Evolutionary conservation across 2,113 vertebrate species (phyloP).

Genomic region (Ondatra zibethicus): DNA sequence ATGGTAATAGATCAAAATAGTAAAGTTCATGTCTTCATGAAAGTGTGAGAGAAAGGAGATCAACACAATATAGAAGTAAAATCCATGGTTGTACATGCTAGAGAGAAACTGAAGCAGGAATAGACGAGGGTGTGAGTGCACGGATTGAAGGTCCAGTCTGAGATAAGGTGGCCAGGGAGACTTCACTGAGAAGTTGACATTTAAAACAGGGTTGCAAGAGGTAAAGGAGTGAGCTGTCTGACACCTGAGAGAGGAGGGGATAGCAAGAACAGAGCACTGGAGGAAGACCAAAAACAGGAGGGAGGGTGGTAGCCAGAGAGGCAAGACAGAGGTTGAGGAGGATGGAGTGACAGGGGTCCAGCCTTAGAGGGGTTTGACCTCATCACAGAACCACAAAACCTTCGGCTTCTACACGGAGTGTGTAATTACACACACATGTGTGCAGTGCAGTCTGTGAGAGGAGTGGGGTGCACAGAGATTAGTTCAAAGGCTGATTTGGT

Average conservation of each 20-base stretch:
- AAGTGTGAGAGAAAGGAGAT: not conserved
- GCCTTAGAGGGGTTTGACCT: not conserved
- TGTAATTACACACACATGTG: too few relatives aligned
- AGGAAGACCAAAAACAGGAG: not conserved
- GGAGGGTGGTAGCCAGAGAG: not conserved
- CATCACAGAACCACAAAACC: not conserved
- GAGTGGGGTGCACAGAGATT: too few relatives aligned
- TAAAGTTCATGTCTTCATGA: not conserved
- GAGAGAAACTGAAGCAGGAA: not conserved
- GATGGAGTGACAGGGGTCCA: not conserved
- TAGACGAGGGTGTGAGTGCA: not conserved
- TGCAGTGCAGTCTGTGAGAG: not conserved
- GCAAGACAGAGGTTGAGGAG: not conserved
- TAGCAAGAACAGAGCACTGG: not conserved
- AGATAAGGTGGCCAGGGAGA: not conserved
- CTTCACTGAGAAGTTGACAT: not conserved
- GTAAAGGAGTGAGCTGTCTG: too few relatives aligned
- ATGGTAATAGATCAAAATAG: not conserved
- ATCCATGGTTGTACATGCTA: not conserved
- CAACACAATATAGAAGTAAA: not conserved
- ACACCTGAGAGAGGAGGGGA: not conserved
- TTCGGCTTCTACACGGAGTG: not conserved
- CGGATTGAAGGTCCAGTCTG: not conserved
- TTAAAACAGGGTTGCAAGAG: not conserved
- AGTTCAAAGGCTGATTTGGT: too few relatives aligned